These are phyloP conservation scores for Cataglyphis livida DNA, from an alignment of 2,888 invertebrate species.

Conservation along the genomic window DNA sequence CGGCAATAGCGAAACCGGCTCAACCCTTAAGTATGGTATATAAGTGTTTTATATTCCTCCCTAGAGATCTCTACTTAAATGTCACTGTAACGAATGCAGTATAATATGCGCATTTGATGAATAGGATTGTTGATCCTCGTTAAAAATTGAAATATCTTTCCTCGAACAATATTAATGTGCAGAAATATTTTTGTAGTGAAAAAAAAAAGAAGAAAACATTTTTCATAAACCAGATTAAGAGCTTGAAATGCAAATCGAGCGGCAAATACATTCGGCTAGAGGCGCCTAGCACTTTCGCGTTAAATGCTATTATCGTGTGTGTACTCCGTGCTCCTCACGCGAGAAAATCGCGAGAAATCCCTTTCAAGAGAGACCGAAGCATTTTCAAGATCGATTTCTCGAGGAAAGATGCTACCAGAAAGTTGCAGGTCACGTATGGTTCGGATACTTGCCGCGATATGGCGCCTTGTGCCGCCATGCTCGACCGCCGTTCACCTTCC, in stretches of 20 bases:
- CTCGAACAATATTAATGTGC: no score
- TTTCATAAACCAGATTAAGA: not conserved
- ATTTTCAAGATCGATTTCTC: constrained; percentile 58
- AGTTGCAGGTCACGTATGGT: constrained; percentile 85
- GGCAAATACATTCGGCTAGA: no score
- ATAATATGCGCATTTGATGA: not conserved
- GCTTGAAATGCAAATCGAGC: not conserved
- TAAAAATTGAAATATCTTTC: no score
- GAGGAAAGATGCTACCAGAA: constrained; percentile 76
- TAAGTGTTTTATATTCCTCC: not conserved
- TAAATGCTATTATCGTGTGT: not conserved
- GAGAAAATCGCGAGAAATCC: constrained; percentile 53
- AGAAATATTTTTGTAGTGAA: not conserved
- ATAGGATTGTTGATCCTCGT: no score
- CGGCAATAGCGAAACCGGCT: constrained; percentile 53
- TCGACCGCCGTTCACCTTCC: constrained; percentile 53
- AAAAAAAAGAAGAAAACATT: not conserved
- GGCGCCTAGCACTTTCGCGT: not conserved
- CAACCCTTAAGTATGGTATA: not conserved
- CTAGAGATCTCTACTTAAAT: not conserved
- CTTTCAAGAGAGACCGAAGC: constrained; percentile 44
- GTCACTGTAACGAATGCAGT: not conserved
- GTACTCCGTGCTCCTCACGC: not conserved
- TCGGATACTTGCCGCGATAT: constrained; percentile 84
- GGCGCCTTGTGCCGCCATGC: constrained; percentile 76